A percentile compares a stretch with the other conserved stretches of the same genome.
These are phyloP conservation scores for Heteropelma amictum DNA, from an alignment of 2,888 invertebrate species.

Conservation along the genomic window DNA sequence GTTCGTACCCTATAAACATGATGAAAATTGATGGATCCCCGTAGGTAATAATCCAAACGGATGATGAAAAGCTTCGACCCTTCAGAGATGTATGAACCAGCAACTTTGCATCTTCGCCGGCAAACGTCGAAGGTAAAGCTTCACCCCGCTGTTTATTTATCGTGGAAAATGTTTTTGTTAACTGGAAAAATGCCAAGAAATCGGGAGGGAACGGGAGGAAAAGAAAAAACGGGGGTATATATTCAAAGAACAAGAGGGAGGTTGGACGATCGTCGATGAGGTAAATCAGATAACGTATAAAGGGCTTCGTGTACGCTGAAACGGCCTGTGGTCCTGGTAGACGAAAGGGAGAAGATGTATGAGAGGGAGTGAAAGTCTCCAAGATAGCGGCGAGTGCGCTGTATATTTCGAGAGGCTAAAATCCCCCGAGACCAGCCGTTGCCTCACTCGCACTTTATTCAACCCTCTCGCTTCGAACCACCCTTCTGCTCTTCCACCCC, in stretches of 20 bases:
- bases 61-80: no score
- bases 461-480: no score
- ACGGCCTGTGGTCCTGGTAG: conserved; percentile 19
- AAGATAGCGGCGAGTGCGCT: conserved; percentile 33
- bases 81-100: no score
- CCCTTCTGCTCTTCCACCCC: not conserved
- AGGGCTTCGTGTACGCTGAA: conserved; percentile 37
- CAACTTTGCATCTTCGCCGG: no score
- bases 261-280: conserved; percentile 35
- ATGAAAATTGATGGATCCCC: no score
- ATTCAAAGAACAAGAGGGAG: conserved; percentile 9
- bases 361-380: conserved; percentile 51
- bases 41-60: no score
- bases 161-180: not conserved
- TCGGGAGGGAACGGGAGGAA: conserved; percentile 18
- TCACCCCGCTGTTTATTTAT: no score
- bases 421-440: conserved; percentile 29
- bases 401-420: conserved; percentile 32
- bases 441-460: conserved; percentile 24
- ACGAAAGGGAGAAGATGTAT: conserved; percentile 36
- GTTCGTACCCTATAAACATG: no score
- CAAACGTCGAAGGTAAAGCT: no score
- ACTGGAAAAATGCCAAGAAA: conserved; percentile 17
- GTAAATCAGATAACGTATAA: conserved; percentile 45
- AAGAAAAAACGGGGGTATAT: conserved; percentile 27